Base-by-base conservation (phyloP, 1,140 invertebrate species). In the Harpegnathos saltator region DNA sequence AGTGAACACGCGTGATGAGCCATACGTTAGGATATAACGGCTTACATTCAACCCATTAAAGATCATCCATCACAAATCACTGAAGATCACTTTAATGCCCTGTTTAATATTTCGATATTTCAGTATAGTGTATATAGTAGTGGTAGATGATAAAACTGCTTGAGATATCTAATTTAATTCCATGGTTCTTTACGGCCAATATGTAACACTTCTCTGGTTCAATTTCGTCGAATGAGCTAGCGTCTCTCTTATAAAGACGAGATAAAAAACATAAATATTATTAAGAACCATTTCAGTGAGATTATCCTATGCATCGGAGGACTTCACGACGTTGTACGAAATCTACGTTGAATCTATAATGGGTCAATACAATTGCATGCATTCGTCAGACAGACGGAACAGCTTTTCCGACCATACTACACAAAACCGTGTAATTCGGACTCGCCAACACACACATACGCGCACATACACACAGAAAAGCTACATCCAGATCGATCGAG, bases 301-400 rank as follows among this genome's bases (percentile, higher is more conserved):
- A 66, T 48, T 66, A 38, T 38, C 2, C 22, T 17, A 3, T 24
- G 24, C 15, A 48, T 66, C 38, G 38, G 38, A 9, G 38, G 3
- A 11, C 9, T 3, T 11, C 38, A 44, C 38, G 38, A 44, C 38
- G 38, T 44, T 44, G 9, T 44, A 11, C 9, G 38, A 44, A 11
- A 44, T 17, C 7, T 54, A 44, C 24, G 24, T n/a, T 73, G 38
- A 19, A 29, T 50, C 5, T 50, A 54, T 52, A 33, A 65, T 15
- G 22, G 7, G 17, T 72, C 56, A 72, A 19, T 72, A 38, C 22
- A 75, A 54, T 4, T 75, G 14, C 59, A 75, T 63, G 59, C 44
- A 52, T 54, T 54, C 0, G 3, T 75, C 33, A n/a, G n/a, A n/a
- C n/a, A n/a, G n/a, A 54, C 11, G 12, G 22, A 63, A 65, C n/a